Percentiles rank a stretch among this genome's conserved stretches.
These are phyloP conservation scores for Octodon degus DNA, from an alignment of 2,113 vertebrate genomes.

Conservation along the genomic window DNA sequence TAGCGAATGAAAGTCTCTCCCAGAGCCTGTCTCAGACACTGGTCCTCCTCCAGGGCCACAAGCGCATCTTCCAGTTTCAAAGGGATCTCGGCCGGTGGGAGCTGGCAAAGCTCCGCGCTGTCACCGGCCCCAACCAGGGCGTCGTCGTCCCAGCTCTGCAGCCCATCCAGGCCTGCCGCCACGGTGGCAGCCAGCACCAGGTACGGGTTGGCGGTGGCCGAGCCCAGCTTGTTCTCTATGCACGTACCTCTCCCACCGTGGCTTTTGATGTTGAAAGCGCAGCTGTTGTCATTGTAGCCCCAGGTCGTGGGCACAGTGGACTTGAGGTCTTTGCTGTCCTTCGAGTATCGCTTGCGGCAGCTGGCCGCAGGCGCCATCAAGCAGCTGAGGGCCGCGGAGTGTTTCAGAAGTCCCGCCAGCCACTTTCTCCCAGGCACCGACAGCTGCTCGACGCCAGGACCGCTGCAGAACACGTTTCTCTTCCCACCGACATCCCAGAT, in stretches of 20 bases:
- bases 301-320: constrained; percentile 88
- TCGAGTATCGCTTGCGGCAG: constrained; percentile 90
- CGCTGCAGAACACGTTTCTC: constrained; percentile 89
- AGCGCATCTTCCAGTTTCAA: constrained; percentile 94
- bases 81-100: constrained; percentile 87
- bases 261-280: constrained; percentile 93
- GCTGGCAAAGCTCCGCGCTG: constrained; percentile 77
- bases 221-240: constrained; percentile 94
- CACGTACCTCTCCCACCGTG: constrained; percentile 90
- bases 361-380: constrained; percentile 91
- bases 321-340: constrained; percentile 89
- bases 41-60: constrained; percentile 89
- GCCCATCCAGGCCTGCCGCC: constrained; percentile 94
- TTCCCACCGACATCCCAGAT: constrained; percentile 91
- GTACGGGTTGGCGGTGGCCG: constrained; percentile 95
- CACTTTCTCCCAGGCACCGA: constrained; percentile 91
- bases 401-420: constrained; percentile 92
- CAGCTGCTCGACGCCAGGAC: constrained; percentile 83
- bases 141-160: constrained; percentile 85
- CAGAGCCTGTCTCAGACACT: constrained; percentile 88
- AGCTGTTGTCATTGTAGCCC: constrained; percentile 94
- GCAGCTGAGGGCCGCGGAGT: constrained; percentile 94
- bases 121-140: constrained; percentile 81
- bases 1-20: constrained; percentile 94
- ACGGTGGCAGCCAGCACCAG: constrained; percentile 93